A percentile compares a stretch with the other conserved stretches of the same genome.
phyloP scores from a whole-genome alignment of 2,888 invertebrate genomes.

The Stenurella melanura region DNA sequence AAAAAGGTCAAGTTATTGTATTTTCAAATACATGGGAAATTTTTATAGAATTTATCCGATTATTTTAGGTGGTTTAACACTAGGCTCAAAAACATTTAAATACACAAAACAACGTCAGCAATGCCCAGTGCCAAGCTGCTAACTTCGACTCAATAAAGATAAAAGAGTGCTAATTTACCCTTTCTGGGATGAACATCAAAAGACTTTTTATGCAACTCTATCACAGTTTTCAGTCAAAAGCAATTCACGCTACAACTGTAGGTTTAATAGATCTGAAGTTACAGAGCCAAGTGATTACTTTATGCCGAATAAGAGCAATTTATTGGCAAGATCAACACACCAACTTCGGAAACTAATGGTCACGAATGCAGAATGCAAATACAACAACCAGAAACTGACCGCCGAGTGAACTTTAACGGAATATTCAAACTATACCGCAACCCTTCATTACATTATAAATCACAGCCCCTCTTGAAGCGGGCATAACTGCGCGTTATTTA shows the following conservation, averaged over 20 bases:
- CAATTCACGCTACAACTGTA: neutral
- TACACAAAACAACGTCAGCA: neutral
- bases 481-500: slow-evolving; percentile 43
- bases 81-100: too few species aligned
- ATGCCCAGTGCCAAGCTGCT: neutral
- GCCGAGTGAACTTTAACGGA: slow-evolving; percentile 24
- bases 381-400: slow-evolving; percentile 30
- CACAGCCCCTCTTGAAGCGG: slow-evolving; percentile 13
- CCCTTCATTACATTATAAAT: slow-evolving; percentile 37
- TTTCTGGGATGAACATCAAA: neutral
- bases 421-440: slow-evolving; percentile 27
- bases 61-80: too few species aligned
- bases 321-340: slow-evolving; percentile 41
- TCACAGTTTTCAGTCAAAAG: too few species aligned
- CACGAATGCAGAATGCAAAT: slow-evolving; percentile 39
- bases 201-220: neutral
- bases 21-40: too few species aligned
- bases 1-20: too few species aligned
- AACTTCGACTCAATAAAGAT: neutral
- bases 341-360: slow-evolving; percentile 39
- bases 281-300: neutral
- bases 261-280: neutral
- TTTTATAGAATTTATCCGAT: too few species aligned
- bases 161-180: neutral
- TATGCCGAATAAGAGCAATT: slow-evolving; percentile 3